phyloP scores from a whole-genome alignment of 2,113 vertebrate species.

The Corythornis vintsioides region DNA sequence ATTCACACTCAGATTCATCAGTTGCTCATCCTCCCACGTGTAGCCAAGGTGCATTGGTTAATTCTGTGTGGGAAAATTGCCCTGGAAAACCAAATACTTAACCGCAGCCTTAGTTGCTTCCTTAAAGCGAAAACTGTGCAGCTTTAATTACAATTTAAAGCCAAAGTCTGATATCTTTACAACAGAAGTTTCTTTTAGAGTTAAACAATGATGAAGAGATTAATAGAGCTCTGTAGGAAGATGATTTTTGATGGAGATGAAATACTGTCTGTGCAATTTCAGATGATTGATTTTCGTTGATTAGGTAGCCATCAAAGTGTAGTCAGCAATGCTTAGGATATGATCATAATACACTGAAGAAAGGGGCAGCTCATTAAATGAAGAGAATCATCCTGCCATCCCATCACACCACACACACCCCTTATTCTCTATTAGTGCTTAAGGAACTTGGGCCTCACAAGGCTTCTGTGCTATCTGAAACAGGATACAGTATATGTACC shows the following conservation, averaged over 20 bases:
- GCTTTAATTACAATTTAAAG: slow-evolving; percentile 40
- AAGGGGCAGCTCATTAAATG: slow-evolving; percentile 38
- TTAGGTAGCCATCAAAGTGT: slow-evolving; percentile 49
- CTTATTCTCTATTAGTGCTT: neutral
- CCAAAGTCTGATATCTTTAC: neutral
- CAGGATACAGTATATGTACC: neutral
- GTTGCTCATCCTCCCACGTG: neutral
- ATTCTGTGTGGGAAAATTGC: neutral
- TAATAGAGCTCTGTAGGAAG: slow-evolving; percentile 47
- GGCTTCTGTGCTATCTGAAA: neutral
- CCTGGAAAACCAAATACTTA: neutral
- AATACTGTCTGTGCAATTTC: slow-evolving; percentile 48
- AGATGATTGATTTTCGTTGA: slow-evolving; percentile 58
- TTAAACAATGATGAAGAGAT: slow-evolving; percentile 63
- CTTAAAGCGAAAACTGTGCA: neutral
- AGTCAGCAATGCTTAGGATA: slow-evolving; percentile 29
- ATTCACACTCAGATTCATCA: neutral
- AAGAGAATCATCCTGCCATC: neutral
- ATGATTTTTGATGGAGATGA: slow-evolving; percentile 49
- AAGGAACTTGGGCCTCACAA: neutral
- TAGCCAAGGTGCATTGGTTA: neutral
- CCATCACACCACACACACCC: neutral
- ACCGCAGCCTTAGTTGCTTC: neutral
- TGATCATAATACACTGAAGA: neutral
- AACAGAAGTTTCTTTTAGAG: slow-evolving; percentile 44